Percentiles rank a stretch among this genome's conserved stretches.
Evolutionary conservation across 1,140 invertebrate genomes (phyloP).

Genomic region (Metaphire vulgaris): DNA sequence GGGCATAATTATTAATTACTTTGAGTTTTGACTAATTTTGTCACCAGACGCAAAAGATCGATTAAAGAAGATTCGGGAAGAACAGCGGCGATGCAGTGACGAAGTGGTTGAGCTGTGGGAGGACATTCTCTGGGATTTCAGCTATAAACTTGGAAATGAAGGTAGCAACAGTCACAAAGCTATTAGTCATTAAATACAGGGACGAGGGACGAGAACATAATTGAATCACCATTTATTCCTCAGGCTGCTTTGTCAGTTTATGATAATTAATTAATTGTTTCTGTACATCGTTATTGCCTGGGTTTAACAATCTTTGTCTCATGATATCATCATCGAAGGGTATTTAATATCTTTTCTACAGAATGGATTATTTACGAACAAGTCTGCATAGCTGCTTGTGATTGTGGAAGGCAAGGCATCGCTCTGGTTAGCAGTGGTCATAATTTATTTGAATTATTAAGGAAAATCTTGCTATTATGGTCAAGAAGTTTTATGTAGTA

Average conservation of each 20-base stretch:
- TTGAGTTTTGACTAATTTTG: too few relatives aligned
- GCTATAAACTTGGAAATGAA: constrained; percentile 82
- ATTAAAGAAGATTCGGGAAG: constrained; percentile 82
- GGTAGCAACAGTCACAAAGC: constrained; percentile 55
- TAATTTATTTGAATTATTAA: too few relatives aligned
- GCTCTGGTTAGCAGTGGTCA: constrained; percentile 62
- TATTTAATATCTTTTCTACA: constrained; percentile 57
- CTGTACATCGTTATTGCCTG: not conserved
- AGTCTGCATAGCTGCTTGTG: constrained; percentile 85
- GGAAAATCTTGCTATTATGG: constrained; percentile 18
- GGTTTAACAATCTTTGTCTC: not conserved
- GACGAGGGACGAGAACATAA: not conserved
- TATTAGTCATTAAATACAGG: constrained; percentile 17
- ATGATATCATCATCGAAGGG: not conserved
- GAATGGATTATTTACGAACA: constrained; percentile 84
- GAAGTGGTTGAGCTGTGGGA: constrained; percentile 84
- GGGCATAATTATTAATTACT: too few relatives aligned
- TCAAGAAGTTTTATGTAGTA: too few relatives aligned
- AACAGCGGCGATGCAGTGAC: constrained; percentile 77
- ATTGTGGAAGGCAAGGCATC: constrained; percentile 70
- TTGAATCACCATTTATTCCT: not conserved
- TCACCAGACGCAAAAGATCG: constrained; percentile 69
- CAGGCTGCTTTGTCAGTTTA: not conserved
- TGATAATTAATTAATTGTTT: not conserved
- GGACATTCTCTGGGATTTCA: constrained; percentile 63